Percentiles rank a stretch among this genome's conserved stretches.
Evolutionary conservation across 1,140 invertebrate genomes (phyloP).

Genomic region (Cyclina sinensis): DNA sequence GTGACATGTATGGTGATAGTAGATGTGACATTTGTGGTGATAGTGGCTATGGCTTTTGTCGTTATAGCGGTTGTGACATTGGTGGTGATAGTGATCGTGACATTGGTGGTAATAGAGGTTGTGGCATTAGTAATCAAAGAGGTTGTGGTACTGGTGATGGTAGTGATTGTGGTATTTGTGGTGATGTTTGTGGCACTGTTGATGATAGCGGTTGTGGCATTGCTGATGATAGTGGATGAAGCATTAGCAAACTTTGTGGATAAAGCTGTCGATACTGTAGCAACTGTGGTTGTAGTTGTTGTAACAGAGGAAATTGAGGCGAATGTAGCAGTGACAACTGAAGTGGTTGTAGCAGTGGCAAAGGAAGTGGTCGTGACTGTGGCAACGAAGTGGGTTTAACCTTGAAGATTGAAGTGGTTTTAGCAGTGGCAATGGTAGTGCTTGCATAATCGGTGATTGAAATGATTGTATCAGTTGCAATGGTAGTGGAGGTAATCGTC

Average conservation of each 20-base stretch:
- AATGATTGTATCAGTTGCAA: no score
- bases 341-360: not conserved
- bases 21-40: slow-evolving; percentile 69
- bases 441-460: no score
- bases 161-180: slow-evolving; percentile 18
- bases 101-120: slow-evolving; percentile 52
- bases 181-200: not conserved
- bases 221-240: not conserved
- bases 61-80: slow-evolving; percentile 64
- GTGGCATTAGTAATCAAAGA: slow-evolving; percentile 48
- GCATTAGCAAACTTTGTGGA: not conserved
- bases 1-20: slow-evolving; percentile 70
- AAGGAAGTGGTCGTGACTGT: no score
- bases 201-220: not conserved
- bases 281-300: slow-evolving; percentile 6
- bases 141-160: slow-evolving; percentile 19
- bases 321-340: not conserved
- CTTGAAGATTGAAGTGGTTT: no score
- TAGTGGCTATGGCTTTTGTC: slow-evolving; percentile 69
- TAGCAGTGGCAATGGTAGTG: not conserved
- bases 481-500: no score
- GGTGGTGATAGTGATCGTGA: no score
- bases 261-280: not conserved
- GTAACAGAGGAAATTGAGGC: slow-evolving; percentile 16
- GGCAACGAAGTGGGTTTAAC: no score